Conservation (phyloP, 2,797 vertebrate species). For the Alca torda region DNA sequence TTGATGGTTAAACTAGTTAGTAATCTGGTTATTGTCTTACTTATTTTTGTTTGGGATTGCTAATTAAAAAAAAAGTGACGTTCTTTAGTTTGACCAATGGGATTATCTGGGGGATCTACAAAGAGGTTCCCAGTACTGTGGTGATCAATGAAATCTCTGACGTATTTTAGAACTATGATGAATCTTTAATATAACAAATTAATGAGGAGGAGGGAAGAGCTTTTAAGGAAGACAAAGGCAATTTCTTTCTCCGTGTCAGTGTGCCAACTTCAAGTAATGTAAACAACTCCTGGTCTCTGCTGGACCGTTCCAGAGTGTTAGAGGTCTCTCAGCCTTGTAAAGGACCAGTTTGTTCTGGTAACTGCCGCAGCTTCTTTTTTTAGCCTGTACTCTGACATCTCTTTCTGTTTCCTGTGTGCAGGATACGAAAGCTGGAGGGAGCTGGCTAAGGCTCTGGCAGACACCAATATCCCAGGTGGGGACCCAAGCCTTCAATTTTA, state of each 20-base stretch:
- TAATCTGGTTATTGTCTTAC: neutral
- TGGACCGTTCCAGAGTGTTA: neutral
- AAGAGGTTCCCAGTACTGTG: neutral
- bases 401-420: constrained; percentile 23
- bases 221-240: neutral
- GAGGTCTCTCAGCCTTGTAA: neutral
- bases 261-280: neutral
- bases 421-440: constrained; percentile 79
- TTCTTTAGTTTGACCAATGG: neutral
- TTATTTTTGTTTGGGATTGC: neutral
- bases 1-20: neutral
- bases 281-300: neutral
- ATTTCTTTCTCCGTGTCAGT: neutral
- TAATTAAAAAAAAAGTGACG: neutral
- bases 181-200: neutral
- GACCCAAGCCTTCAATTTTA: constrained; percentile 59
- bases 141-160: neutral
- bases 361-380: neutral
- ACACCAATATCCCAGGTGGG: constrained; percentile 35
- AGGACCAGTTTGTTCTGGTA: neutral
- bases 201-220: neutral
- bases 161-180: neutral
- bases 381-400: neutral
- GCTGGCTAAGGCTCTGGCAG: constrained; percentile 75
- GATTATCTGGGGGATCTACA: neutral